Evolutionary conservation across 2,113 vertebrate genomes (phyloP), one percentile per base, ranked within the genome.

Genomic region (Lophochroa leadbeateri): DNA sequence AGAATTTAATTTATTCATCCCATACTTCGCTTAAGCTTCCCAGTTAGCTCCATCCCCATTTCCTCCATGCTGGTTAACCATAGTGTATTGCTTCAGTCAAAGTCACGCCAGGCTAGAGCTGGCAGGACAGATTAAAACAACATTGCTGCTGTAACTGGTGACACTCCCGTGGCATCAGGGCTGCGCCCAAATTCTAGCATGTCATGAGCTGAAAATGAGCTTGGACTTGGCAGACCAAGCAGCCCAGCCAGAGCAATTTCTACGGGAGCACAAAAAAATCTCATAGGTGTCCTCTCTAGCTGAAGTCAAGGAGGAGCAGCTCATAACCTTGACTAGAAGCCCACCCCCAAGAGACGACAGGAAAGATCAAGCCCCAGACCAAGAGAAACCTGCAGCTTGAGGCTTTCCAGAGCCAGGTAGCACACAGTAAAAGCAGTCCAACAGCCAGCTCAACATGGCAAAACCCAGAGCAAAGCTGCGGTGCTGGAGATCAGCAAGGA

Each of bases 161-260:
- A 52, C 49, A 17, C 31, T 16, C 44, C 33, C 15, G 53, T 5
- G 20, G 46, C 57, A 50, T n/a, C 44, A 63, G 35, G 9, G 25
- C 41, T 60, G 35, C 0, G 0, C 24, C n/a, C 41, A 25, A 47
- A 31, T 15, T 52, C 2, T 16, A 68, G 12, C 8, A 1, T 1
- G 3, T 11, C 44, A 12, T 6, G 29, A 69, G 35, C 39, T 33
- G 19, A 31, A 83, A 52, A 19, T 0, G 3, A 6, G 9, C 35
- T 71, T 18, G 3, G 43, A 71, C 10, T 55, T 25, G 4, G 21
- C 0, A 31, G 41, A 19, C 53, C 39, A 44, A 75, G 21, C 33
- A 81, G 29, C 33, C 63, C 87, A 63, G 41, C 5, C 43, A 8
- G 10, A 60, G 11, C 39, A 14, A 28, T 57, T 74, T 64, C 77